These are phyloP conservation scores for Tenodera sinensis DNA, from an alignment of 2,888 invertebrate genomes.

Conservation along the genomic window DNA sequence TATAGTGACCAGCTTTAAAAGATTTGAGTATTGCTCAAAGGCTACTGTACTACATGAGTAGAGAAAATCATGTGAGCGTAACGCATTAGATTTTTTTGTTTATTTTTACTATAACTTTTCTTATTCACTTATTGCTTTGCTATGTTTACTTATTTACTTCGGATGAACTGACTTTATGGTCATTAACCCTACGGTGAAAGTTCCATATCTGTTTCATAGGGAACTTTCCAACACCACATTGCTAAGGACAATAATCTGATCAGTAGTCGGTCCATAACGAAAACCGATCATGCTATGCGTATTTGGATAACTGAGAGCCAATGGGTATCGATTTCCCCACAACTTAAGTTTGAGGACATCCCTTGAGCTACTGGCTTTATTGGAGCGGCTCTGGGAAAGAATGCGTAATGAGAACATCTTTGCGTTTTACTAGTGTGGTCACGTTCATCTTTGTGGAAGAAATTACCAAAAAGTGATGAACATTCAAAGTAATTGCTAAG, in stretches of 20 bases:
- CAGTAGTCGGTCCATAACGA: not conserved
- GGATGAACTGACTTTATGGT: no score
- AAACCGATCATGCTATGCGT: not conserved
- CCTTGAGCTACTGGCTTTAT: not conserved
- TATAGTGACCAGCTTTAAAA: no score
- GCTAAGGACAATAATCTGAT: not conserved
- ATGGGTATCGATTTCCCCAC: not conserved
- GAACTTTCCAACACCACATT: not conserved
- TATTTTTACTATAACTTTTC: no score
- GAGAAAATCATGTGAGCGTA: no score
- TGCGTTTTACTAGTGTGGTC: not conserved
- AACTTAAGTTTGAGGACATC: not conserved
- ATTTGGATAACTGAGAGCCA: not conserved
- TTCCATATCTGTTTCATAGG: no score
- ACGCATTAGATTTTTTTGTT: no score
- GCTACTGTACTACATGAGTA: no score
- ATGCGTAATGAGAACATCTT: not conserved
- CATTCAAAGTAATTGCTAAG: no score
- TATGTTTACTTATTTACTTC: no score
- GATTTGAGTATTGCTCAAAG: no score
- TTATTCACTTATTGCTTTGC: no score
- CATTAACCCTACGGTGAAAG: no score
- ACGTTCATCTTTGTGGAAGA: not conserved
- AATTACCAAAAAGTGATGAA: not conserved
- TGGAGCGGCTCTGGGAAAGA: not conserved